Percentiles rank a stretch among this genome's conserved stretches.
These are phyloP conservation scores for Drosophila atroscutellata DNA, from an alignment of 2,888 invertebrate species.

Conservation along the genomic window DNA sequence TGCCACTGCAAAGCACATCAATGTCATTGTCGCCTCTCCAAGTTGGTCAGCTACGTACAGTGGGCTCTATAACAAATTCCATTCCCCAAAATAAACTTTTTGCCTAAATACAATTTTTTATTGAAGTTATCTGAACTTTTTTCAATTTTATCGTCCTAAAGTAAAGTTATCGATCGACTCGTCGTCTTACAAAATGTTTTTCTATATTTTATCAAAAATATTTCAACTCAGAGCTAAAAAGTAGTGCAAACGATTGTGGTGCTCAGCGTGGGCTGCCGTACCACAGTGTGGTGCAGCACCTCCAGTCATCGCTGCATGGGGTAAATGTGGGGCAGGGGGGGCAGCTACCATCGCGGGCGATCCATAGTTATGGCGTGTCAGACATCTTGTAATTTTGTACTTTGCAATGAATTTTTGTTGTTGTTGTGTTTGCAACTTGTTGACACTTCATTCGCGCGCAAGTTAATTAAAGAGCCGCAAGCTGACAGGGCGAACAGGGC, in stretches of 20 bases:
- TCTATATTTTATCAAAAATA: neutral
- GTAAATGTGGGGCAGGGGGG: conserved; percentile 5
- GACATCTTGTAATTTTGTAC: conserved; percentile 78
- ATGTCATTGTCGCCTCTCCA: conserved; percentile 75
- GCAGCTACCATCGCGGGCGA: conserved; percentile 59
- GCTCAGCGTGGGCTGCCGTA: neutral
- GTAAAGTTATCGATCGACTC: neutral
- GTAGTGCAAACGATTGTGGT: neutral
- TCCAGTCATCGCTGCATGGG: neutral
- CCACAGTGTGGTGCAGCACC: conserved; percentile 21
- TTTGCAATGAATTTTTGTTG: conserved; percentile 46
- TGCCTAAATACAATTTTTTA: neutral
- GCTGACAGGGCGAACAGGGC: conserved; percentile 6
- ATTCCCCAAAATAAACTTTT: neutral
- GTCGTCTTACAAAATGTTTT: neutral
- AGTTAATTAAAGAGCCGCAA: conserved; percentile 81
- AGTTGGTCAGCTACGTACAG: conserved; percentile 34
- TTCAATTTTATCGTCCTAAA: neutral
- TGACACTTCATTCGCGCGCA: conserved; percentile 84
- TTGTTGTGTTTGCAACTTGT: conserved; percentile 80
- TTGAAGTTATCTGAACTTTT: neutral
- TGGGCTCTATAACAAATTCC: conserved; percentile 17
- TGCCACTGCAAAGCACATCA: conserved; percentile 43
- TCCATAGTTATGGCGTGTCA: conserved; percentile 76
- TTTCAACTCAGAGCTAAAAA: neutral